Conservation (phyloP, 2,797 vertebrate genomes). For the Cryptoprocta ferox region DNA sequence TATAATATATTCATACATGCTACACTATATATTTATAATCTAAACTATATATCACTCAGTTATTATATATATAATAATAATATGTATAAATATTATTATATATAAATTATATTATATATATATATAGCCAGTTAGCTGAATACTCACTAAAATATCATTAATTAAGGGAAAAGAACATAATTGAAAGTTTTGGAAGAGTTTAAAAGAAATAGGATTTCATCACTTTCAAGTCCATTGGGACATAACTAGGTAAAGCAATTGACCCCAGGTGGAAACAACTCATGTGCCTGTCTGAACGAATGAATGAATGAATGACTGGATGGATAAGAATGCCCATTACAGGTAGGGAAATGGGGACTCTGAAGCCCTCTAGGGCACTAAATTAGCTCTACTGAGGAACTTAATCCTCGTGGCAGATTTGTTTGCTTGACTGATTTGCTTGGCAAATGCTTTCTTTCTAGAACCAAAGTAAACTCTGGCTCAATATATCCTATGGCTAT, state of each 20-base stretch:
- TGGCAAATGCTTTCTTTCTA: background rate
- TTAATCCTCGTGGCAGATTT: background rate
- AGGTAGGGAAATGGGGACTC: background rate
- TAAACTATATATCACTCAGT: background rate
- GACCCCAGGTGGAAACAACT: background rate
- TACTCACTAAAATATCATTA: background rate
- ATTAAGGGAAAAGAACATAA: background rate
- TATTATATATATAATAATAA: too few relatives aligned
- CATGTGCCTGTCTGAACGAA: accelerated
- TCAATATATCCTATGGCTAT: background rate
- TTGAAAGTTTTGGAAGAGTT: background rate
- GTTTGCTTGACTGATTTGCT: background rate
- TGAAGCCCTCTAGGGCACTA: too few relatives aligned
- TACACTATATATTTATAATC: background rate
- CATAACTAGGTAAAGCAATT: background rate
- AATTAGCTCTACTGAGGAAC: background rate
- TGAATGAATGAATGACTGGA: background rate
- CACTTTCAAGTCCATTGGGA: background rate
- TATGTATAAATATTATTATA: too few relatives aligned
- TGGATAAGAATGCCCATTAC: accelerated
- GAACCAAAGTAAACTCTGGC: background rate
- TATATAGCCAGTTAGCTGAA: background rate
- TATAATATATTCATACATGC: background rate
- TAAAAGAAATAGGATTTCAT: background rate
- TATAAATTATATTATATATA: too few relatives aligned